These are phyloP conservation scores for Gortyna flavago DNA, from an alignment of 2,888 invertebrate genomes.

Conservation along the genomic window DNA sequence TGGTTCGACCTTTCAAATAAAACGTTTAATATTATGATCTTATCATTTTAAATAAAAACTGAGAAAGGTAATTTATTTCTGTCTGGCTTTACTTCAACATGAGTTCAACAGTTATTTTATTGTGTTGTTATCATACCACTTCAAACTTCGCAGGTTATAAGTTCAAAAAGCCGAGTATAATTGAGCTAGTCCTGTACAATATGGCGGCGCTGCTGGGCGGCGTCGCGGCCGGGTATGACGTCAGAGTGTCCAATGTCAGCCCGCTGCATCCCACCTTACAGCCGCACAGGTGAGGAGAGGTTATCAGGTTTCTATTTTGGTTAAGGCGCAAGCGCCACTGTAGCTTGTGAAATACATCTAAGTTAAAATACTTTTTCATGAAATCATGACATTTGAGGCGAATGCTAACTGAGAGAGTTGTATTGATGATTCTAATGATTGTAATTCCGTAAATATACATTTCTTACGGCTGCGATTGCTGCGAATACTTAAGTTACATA, in stretches of 20 bases:
- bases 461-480: background rate
- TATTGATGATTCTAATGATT: background rate
- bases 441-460: too few relatives aligned
- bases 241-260: slow-evolving; percentile 96
- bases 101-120: background rate
- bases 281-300: slow-evolving; percentile 90
- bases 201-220: slow-evolving; percentile 97
- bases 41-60: background rate
- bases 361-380: background rate
- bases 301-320: background rate
- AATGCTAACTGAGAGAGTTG: background rate
- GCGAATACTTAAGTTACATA: too few relatives aligned
- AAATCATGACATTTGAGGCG: background rate
- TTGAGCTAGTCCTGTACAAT: slow-evolving; percentile 95
- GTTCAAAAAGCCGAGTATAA: slow-evolving; percentile 93
- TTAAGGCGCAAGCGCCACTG: background rate
- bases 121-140: background rate
- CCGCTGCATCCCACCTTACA: slow-evolving; percentile 95
- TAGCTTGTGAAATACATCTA: too few relatives aligned
- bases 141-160: slow-evolving; percentile 84
- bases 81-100: background rate
- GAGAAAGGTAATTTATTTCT: too few relatives aligned
- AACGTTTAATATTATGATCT: too few relatives aligned
- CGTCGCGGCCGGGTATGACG: slow-evolving; percentile 97
- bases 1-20: background rate